A percentile compares a stretch with the other conserved stretches of the same genome.
Conservation (phyloP, 2,888 invertebrate species). For the Mamestra brassicae region DNA sequence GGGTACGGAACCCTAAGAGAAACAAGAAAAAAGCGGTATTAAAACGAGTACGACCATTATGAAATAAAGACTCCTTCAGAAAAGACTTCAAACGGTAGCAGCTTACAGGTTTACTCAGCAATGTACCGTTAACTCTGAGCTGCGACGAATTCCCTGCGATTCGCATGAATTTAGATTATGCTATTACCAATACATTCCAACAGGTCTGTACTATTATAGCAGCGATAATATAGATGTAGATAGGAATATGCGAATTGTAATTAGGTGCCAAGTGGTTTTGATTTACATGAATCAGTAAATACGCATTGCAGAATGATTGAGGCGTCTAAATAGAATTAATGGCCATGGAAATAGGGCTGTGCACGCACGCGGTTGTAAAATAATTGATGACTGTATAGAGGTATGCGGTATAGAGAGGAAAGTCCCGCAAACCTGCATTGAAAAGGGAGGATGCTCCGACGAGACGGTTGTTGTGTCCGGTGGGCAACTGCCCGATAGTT, state of each 20-base stretch:
- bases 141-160: conserved; percentile 12
- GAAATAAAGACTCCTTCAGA: neutral
- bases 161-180: conserved; percentile 27
- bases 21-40: neutral
- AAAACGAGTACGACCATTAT: neutral
- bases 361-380: neutral
- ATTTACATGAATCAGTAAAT: conserved; percentile 9
- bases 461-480: no score
- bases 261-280: neutral
- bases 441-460: no score
- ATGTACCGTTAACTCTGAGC: neutral
- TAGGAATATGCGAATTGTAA: conserved; percentile 2
- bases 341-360: neutral
- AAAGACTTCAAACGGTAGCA: neutral
- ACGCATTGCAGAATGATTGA: neutral
- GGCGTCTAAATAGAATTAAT: neutral
- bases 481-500: no score
- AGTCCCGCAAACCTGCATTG: no score
- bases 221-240: neutral
- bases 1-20: no score
- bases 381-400: no score
- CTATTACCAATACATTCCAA: conserved; percentile 23
- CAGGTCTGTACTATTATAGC: neutral
- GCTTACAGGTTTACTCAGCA: neutral
- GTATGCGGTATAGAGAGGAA: no score